Conservation (phyloP, 2,113 vertebrate genomes). For the Megaceryle torquata region DNA sequence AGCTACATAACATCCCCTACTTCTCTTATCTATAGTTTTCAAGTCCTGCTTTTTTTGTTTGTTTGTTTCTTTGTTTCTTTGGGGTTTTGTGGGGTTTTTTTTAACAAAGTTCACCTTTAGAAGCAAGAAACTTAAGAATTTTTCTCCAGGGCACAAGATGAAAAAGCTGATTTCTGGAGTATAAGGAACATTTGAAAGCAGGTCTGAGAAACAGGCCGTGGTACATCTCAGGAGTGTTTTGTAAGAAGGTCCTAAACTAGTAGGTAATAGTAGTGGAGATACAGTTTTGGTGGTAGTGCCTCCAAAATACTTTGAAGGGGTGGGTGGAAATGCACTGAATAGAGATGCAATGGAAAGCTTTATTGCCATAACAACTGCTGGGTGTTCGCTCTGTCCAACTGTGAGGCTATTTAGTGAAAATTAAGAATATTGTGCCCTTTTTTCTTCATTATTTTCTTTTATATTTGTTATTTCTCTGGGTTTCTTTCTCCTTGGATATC, state of each 20-base stretch:
- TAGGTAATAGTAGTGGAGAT: neutral
- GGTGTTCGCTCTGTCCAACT: neutral
- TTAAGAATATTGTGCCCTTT: neutral
- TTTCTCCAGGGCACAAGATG: neutral
- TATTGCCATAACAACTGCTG: constrained; percentile 46
- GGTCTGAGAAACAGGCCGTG: neutral
- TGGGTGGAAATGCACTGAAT: constrained; percentile 21
- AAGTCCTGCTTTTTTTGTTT: neutral
- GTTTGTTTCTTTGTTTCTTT: no score
- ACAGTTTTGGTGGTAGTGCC: neutral
- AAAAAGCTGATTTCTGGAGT: neutral
- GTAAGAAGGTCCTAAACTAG: neutral
- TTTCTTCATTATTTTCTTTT: neutral
- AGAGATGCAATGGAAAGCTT: constrained; percentile 10
- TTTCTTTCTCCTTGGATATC: neutral
- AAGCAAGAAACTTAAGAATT: neutral
- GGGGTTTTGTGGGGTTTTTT: neutral
- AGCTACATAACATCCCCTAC: neutral
- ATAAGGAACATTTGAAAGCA: neutral
- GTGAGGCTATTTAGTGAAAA: constrained; percentile 19
- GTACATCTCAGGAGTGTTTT: neutral
- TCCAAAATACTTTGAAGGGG: constrained; percentile 2
- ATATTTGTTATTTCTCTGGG: neutral
- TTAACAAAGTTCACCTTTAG: neutral
- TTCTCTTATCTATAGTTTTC: neutral